phyloP scores from a whole-genome alignment of 2,797 vertebrate genomes.

The Enteromius viviparus region DNA sequence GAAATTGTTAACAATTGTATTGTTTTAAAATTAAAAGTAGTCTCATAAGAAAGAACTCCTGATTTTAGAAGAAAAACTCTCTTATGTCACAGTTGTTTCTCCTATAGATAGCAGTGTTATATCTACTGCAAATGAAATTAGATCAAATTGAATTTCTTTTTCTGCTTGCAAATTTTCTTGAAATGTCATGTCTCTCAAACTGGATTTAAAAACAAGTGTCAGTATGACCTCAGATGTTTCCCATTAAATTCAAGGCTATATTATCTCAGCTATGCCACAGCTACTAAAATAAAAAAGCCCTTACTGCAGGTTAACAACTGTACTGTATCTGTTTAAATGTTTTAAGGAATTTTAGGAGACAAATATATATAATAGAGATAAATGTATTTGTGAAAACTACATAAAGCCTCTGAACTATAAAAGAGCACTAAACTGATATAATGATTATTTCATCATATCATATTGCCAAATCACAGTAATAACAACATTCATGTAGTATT shows the following conservation, averaged over 20 bases:
- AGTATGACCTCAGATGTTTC: neutral
- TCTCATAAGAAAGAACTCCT: neutral
- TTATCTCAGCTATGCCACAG: neutral
- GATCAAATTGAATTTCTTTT: neutral
- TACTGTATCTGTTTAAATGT: neutral
- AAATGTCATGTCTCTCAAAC: neutral
- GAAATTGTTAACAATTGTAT: neutral
- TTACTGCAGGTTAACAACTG: neutral
- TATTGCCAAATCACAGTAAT: neutral
- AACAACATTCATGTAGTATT: neutral
- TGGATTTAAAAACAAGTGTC: neutral
- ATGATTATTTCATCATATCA: neutral
- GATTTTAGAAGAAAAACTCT: neutral
- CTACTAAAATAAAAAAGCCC: neutral
- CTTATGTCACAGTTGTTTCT: neutral
- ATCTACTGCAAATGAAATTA: neutral
- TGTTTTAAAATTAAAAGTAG: constrained; percentile 6
- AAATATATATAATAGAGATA: too few relatives aligned
- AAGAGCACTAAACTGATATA: neutral
- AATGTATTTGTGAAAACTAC: neutral
- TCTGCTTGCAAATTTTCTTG: neutral
- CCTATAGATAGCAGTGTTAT: neutral
- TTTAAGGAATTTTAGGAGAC: neutral
- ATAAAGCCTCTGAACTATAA: neutral
- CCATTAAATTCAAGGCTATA: neutral